Evolutionary conservation across 2,113 vertebrate genomes (phyloP).

Genomic region (Phylloscopus trochilus): DNA sequence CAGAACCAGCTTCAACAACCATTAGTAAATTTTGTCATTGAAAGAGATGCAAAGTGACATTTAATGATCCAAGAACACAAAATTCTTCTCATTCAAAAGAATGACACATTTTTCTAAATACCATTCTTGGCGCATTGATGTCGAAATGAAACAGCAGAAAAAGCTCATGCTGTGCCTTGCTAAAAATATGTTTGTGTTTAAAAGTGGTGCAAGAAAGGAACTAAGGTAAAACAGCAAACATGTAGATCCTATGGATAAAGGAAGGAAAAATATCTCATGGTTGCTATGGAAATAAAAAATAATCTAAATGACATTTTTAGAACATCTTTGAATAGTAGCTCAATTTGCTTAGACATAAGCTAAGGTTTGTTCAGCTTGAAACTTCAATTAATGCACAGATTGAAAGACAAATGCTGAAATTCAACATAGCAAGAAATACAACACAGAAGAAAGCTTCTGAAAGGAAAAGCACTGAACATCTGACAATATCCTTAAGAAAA

Average conservation of each 20-base stretch:
- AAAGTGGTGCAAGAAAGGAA: neutral
- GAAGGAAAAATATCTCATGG: neutral
- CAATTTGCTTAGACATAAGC: neutral
- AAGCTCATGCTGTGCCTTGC: neutral
- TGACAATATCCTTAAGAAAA: neutral
- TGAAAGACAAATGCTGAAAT: conserved; percentile 24
- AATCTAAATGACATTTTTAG: neutral
- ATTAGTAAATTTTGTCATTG: neutral
- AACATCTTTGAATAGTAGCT: neutral
- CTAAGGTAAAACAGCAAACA: neutral
- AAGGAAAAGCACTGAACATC: neutral
- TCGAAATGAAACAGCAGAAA: neutral
- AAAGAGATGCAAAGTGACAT: neutral
- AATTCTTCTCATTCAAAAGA: neutral
- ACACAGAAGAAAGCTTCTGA: neutral
- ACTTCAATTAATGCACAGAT: neutral
- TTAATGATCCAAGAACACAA: neutral
- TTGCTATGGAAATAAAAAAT: conserved; percentile 34
- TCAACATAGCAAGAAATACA: neutral
- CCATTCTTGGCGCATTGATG: neutral
- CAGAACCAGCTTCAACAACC: neutral
- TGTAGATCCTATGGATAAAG: neutral
- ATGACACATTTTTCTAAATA: neutral
- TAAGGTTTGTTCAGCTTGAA: conserved; percentile 11
- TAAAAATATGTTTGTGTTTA: conserved; percentile 2